Evolutionary conservation across 2,888 invertebrate species (phyloP), one percentile per base, ranked within the genome.

Genomic region (Zele albiditarsus): DNA sequence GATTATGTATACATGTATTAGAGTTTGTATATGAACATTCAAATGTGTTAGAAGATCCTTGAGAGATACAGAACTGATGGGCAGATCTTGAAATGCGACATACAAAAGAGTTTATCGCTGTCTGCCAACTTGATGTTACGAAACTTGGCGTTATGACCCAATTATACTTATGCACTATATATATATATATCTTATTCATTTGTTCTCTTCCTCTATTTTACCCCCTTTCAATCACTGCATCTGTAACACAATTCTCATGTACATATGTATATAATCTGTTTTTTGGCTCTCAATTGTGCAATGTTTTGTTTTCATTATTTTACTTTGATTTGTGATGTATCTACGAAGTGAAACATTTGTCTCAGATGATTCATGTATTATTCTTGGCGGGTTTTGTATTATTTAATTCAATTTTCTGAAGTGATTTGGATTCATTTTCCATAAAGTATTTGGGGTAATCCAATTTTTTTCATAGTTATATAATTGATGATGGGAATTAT

Each of bases 141-240:
- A 73, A 73, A 73, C 67, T 73, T 73, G 67, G 73, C 73, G 58
- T 73, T 73, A 73, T 73, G 58, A 73, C 73, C 73, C 67, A 68
- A 73, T 73, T 73, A 73, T 73, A 73, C 60, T 68, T 73, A 60
- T 73, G 58, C 57, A 14, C 46, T 20, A 46, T 25, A 66, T 20
- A 46, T 25, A 66, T 20, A 63, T 23, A 3, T 16, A 12, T 38
- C 20, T 20, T 20, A 63, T n/a, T 33, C 63, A 33, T 63, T 63
- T 20, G 31, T 14, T n/a, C 46, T 53, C 5, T 1, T 38, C 4
- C 6, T 53, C 23, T 10, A n/a, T 20, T 4, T 20, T 20, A n/a
- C 20, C 8, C 23, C 1, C 23, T 20, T 20, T 53, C 53, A 53
- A 46, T 20, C 57, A 8, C 57, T 23, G 4, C 10, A 27, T 25